A percentile compares a stretch with the other conserved stretches of the same genome.
These are phyloP conservation scores for Artemia sinica DNA, from an alignment of 2,888 invertebrate genomes.

Conservation along the genomic window DNA sequence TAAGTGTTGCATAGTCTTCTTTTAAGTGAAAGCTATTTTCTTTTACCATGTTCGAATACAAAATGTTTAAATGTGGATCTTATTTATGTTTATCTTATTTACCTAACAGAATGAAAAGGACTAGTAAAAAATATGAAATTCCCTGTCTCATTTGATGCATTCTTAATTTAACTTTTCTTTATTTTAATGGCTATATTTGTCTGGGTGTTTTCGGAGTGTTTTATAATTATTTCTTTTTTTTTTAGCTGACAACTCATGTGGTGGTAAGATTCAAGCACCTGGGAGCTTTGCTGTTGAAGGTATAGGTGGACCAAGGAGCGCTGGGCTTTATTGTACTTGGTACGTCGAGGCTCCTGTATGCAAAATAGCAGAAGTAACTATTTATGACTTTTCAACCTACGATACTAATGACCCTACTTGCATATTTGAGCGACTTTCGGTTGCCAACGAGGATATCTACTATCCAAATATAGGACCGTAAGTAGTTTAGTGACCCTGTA, in stretches of 20 bases:
- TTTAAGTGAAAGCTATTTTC: too few species aligned
- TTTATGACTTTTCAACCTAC: neutral
- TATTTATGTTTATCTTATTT: too few species aligned
- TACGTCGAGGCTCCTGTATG: neutral
- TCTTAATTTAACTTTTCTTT: too few species aligned
- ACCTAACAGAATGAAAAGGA: too few species aligned
- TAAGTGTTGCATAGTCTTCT: too few species aligned
- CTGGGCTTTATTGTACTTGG: conserved; percentile 11
- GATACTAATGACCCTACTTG: neutral
- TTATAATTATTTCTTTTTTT: neutral
- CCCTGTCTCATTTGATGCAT: too few species aligned
- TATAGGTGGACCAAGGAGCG: neutral
- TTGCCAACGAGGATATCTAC: neutral
- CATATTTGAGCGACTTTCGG: neutral
- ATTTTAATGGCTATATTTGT: too few species aligned
- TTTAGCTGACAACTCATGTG: neutral
- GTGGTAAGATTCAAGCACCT: conserved; percentile 1
- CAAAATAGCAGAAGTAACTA: neutral
- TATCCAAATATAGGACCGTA: conserved; percentile 3
- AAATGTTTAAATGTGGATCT: too few species aligned
- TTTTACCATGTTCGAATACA: too few species aligned
- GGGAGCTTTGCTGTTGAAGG: neutral
- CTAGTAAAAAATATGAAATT: too few species aligned
- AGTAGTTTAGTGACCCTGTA: neutral
- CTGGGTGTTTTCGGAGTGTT: neutral